Evolutionary conservation across 2,797 vertebrate genomes (phyloP).

Genomic region (Petrocephalus sullivani): DNA sequence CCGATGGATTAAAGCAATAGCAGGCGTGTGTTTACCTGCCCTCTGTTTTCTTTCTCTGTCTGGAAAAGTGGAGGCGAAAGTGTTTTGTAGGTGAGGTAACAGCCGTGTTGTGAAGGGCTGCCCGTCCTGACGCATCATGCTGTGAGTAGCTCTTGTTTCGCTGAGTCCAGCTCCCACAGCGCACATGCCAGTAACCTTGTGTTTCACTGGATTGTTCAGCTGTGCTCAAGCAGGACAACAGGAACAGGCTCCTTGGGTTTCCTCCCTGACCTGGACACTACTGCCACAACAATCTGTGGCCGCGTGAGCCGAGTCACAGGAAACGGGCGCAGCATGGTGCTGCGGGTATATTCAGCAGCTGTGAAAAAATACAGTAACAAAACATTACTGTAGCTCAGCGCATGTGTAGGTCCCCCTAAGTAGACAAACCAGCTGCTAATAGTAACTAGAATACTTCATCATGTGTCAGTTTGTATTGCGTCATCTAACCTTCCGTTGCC

Average conservation of each 20-base stretch:
- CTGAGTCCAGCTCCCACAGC: slow-evolving; percentile 1
- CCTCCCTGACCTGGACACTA: slow-evolving; percentile 8
- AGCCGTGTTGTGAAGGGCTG: slow-evolving; percentile 11
- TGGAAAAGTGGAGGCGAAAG: not conserved
- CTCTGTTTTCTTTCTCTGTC: not conserved
- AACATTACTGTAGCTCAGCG: not conserved
- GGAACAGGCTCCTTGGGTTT: slow-evolving; percentile 25
- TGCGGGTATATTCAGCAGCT: not conserved
- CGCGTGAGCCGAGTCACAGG: not conserved
- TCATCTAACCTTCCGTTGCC: no score
- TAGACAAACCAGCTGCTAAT: not conserved
- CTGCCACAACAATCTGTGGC: not conserved
- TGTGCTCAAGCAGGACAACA: slow-evolving; percentile 22
- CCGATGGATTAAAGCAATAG: not conserved
- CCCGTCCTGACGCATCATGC: slow-evolving; percentile 20
- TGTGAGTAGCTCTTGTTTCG: slow-evolving; percentile 23
- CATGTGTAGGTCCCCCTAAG: not conserved
- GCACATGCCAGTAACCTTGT: not conserved
- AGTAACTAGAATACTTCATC: not conserved
- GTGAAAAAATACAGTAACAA: not conserved
- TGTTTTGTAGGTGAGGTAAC: slow-evolving; percentile 3
- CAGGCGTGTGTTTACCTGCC: not conserved
- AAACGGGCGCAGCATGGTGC: not conserved
- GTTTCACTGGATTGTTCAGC: slow-evolving; percentile 14
- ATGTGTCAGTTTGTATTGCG: no score